These are phyloP conservation scores for Riptortus pedestris DNA, from an alignment of 1,140 invertebrate genomes.

Conservation along the genomic window DNA sequence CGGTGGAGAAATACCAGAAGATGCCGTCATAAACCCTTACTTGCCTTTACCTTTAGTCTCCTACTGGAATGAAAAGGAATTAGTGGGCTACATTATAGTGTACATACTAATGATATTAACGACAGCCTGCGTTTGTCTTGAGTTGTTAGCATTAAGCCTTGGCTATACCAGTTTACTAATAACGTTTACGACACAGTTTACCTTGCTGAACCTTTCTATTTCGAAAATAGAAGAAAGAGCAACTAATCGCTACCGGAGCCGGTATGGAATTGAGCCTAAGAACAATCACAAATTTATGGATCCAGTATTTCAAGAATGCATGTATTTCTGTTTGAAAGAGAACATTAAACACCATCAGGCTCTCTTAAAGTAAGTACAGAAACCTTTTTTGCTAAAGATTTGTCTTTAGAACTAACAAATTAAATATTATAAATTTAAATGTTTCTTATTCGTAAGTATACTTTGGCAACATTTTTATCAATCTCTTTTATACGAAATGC, in stretches of 20 bases:
- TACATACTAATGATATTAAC: background rate
- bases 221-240: constrained; percentile 1
- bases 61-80: background rate
- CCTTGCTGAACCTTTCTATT: background rate
- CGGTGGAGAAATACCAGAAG: background rate
- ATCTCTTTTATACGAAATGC: too few relatives aligned
- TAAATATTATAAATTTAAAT: too few relatives aligned
- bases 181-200: background rate
- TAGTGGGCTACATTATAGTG: background rate
- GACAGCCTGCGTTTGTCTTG: background rate
- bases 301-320: background rate
- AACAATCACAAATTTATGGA: background rate
- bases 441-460: too few relatives aligned
- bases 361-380: constrained; percentile 2
- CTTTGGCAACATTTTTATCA: too few relatives aligned
- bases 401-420: too few relatives aligned
- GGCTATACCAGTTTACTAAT: background rate
- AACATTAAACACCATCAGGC: background rate
- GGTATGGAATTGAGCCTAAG: background rate
- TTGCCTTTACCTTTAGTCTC: background rate
- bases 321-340: background rate
- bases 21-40: background rate
- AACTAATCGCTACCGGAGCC: background rate
- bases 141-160: background rate
- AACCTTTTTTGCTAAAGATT: too few relatives aligned